These are phyloP conservation scores for Dasypus novemcinctus DNA, from an alignment of 2,113 vertebrate species.

Conservation along the genomic window DNA sequence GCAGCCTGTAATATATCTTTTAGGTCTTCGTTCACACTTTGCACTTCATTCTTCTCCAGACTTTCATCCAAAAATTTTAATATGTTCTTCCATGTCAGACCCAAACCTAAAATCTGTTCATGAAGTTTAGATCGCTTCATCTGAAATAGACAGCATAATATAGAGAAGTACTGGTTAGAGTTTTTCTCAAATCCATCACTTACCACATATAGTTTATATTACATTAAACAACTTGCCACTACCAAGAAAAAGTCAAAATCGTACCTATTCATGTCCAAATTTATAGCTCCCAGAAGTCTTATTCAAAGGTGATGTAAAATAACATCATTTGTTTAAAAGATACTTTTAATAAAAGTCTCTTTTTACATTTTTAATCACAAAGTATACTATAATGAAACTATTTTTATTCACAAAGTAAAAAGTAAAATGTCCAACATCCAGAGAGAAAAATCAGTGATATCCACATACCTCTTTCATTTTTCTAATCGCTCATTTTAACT, in stretches of 20 bases:
- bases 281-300: neutral
- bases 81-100: conserved; percentile 95
- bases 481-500: neutral
- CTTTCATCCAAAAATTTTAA: conserved; percentile 90
- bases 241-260: conserved; percentile 16
- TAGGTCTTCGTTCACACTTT: conserved; percentile 88
- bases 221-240: conserved; percentile 27
- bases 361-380: conserved; percentile 21
- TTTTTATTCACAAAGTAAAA: conserved; percentile 23
- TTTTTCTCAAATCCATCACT: conserved; percentile 30
- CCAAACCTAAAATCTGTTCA: conserved; percentile 87
- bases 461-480: neutral
- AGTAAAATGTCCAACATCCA: conserved; percentile 15
- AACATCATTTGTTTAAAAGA: conserved; percentile 16
- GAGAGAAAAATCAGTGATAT: neutral
- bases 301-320: conserved; percentile 20
- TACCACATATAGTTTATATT: conserved; percentile 5
- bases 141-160: conserved; percentile 80
- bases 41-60: conserved; percentile 88
- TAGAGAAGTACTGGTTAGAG: conserved; percentile 6
- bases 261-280: neutral
- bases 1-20: conserved; percentile 92
- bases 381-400: neutral
- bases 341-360: conserved; percentile 13
- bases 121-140: conserved; percentile 91